Evolutionary conservation across 2,888 invertebrate genomes (phyloP).

Genomic region (Glaucopsyche alexis): DNA sequence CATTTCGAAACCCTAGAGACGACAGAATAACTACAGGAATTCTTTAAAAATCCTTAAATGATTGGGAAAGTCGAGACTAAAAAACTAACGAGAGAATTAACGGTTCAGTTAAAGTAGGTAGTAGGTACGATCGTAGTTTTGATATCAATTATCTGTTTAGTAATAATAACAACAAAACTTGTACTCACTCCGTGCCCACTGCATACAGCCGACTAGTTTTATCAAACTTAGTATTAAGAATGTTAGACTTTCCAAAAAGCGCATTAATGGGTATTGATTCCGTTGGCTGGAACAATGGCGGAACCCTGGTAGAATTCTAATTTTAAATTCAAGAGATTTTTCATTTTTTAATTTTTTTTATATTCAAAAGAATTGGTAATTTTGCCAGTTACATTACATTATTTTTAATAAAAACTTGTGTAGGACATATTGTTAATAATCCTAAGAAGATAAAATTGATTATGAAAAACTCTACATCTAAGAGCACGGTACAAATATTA

Average conservation of each 20-base stretch:
- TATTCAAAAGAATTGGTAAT: neutral
- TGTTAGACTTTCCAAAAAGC: neutral
- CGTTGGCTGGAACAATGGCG: constrained; percentile 18
- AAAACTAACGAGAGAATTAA: neutral
- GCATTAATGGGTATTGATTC: neutral
- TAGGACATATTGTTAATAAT: neutral
- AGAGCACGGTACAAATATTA: neutral
- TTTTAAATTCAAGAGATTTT: neutral
- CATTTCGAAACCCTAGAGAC: neutral
- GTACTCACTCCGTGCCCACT: too few relatives aligned
- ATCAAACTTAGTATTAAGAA: neutral
- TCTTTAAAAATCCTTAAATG: neutral
- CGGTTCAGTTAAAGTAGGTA: neutral
- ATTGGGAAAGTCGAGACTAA: neutral
- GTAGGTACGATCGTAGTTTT: neutral
- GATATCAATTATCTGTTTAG: neutral
- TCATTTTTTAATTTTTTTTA: neutral
- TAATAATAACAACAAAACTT: too few relatives aligned
- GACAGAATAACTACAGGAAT: too few relatives aligned
- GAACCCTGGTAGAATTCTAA: neutral
- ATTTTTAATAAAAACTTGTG: neutral
- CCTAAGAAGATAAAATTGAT: neutral
- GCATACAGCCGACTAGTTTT: neutral
- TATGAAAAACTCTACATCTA: neutral
- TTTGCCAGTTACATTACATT: neutral